Evolutionary conservation across 2,797 vertebrate species (phyloP).

Genomic region (Halcyon smyrnensis): DNA sequence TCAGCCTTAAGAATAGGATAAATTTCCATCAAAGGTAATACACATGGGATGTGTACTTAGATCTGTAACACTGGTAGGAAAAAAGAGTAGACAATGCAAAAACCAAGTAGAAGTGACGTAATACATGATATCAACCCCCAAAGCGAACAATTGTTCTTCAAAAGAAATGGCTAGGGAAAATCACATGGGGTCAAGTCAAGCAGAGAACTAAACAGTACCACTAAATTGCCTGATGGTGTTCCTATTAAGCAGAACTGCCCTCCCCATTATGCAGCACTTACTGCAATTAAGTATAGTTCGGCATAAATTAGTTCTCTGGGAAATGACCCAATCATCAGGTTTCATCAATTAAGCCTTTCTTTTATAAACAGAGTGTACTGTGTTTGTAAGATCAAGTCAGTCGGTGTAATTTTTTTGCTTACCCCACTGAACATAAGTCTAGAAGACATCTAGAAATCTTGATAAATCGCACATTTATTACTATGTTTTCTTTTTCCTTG

Average conservation of each 20-base stretch:
- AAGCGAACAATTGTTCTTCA: background rate
- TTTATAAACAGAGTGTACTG: background rate
- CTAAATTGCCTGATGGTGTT: conserved; percentile 48
- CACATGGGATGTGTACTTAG: background rate
- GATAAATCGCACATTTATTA: background rate
- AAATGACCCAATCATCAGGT: conserved; percentile 64
- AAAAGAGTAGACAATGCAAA: background rate
- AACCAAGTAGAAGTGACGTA: background rate
- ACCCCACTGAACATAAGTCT: background rate
- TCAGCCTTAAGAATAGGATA: background rate
- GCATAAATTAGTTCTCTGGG: conserved; percentile 64
- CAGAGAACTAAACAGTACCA: conserved; percentile 19
- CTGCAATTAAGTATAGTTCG: conserved; percentile 63
- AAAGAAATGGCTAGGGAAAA: background rate
- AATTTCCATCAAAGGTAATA: background rate
- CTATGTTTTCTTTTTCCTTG: background rate
- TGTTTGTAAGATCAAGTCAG: background rate
- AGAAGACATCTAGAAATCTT: background rate
- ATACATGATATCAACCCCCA: background rate
- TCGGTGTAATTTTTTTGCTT: background rate
- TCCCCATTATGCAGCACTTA: conserved; percentile 58
- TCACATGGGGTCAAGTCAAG: conserved; percentile 33
- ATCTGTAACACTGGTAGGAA: background rate
- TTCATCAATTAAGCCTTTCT: conserved; percentile 55
- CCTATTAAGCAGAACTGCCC: conserved; percentile 56